Percentiles rank a stretch among this genome's conserved stretches.
Conservation (phyloP, 2,113 vertebrate genomes). For the Dryoscopus gambensis region DNA sequence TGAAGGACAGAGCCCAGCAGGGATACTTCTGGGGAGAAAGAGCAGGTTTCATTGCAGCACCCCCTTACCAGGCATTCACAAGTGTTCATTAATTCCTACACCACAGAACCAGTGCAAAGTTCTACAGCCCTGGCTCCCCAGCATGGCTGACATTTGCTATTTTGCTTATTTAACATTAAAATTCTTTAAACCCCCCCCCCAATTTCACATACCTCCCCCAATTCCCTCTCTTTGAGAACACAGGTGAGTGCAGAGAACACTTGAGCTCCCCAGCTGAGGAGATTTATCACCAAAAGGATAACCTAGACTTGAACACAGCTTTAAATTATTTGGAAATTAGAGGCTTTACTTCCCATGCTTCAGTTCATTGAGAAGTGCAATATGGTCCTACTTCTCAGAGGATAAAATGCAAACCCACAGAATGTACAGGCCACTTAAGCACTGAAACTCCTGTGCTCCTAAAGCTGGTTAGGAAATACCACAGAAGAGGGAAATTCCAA, state of each 20-base stretch:
- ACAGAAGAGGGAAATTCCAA: neutral
- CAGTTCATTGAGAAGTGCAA: neutral
- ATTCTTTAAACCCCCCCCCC: fast-evolving
- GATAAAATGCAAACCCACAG: neutral
- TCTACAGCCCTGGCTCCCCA: neutral
- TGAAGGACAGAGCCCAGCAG: neutral
- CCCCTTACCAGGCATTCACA: neutral
- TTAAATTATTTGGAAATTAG: neutral
- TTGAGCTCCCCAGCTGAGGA: neutral
- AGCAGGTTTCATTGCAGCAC: neutral
- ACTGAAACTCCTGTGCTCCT: neutral
- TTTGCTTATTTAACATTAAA: neutral
- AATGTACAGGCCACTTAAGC: neutral
- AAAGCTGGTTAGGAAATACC: neutral
- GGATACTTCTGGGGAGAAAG: neutral
- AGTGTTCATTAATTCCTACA: neutral
- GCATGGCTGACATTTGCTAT: neutral
- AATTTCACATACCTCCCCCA: neutral
- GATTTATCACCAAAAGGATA: neutral
- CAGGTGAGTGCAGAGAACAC: neutral
- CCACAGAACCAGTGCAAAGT: neutral
- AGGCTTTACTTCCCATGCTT: neutral
- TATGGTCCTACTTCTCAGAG: neutral
- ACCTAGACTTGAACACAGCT: neutral
- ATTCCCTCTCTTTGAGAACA: neutral